Percentiles rank a stretch among this genome's conserved stretches.
phyloP scores from a whole-genome alignment of 2,113 vertebrate genomes.

The Tamias sibiricus region DNA sequence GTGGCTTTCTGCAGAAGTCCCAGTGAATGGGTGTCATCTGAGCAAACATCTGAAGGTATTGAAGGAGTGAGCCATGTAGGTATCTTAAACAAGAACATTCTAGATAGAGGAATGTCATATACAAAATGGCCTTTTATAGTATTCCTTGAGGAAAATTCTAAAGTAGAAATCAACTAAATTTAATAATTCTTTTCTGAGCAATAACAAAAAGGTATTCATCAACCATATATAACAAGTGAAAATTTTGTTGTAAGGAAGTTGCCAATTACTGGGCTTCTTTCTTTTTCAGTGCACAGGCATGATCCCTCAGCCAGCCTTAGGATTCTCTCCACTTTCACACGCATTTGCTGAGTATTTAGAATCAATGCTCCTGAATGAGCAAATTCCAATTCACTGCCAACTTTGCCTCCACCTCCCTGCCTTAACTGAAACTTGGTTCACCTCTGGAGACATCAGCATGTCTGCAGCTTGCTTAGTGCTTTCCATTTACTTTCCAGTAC shows the following conservation, averaged over 20 bases:
- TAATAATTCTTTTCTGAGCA: neutral
- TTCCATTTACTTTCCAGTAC: neutral
- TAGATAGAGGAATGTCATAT: neutral
- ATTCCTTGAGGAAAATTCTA: neutral
- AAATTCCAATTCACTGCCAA: neutral
- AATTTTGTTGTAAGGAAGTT: neutral
- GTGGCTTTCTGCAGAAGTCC: neutral
- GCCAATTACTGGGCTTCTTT: neutral
- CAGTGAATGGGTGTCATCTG: accelerated
- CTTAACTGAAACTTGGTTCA: neutral
- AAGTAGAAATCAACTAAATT: neutral
- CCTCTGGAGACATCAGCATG: neutral
- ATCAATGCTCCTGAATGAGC: neutral
- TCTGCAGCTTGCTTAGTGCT: neutral
- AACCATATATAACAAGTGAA: neutral
- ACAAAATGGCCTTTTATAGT: neutral
- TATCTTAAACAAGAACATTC: neutral
- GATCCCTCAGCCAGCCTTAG: neutral
- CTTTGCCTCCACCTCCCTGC: neutral
- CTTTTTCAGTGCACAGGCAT: neutral
- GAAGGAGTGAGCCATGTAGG: neutral
- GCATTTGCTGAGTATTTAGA: neutral
- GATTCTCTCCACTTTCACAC: neutral
- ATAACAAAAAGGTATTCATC: neutral
- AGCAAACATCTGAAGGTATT: neutral